Conservation (phyloP, 2,888 invertebrate genomes). For the Drosophila rubida region DNA sequence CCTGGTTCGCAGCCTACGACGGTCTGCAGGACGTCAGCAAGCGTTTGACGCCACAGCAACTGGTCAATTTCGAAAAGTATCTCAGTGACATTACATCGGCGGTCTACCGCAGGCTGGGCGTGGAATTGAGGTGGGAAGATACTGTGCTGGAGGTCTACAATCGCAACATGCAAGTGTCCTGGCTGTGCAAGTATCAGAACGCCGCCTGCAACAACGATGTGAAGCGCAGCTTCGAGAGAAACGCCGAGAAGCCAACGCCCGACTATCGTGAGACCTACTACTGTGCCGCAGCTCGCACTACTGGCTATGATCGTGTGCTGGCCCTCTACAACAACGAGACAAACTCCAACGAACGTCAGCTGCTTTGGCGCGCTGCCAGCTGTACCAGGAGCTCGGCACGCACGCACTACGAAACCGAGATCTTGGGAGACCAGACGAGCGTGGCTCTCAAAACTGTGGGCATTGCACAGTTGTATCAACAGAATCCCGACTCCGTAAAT, state of each 20-base stretch:
- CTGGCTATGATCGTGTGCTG: constrained; percentile 25
- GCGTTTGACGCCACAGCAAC: constrained; percentile 63
- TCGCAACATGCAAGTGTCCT: constrained; percentile 87
- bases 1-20: constrained; percentile 89
- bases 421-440: constrained; percentile 72
- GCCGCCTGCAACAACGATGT: constrained; percentile 86
- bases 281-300: constrained; percentile 53
- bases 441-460: constrained; percentile 58
- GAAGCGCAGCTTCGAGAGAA: constrained; percentile 67
- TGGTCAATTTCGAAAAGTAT: constrained; percentile 79
- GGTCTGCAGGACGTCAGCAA: constrained; percentile 51
- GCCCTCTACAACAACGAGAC: constrained; percentile 86
- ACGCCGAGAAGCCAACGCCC: constrained; percentile 32
- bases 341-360: constrained; percentile 88
- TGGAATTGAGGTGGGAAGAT: constrained; percentile 83
- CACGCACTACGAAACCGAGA: constrained; percentile 85
- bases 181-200: constrained; percentile 88
- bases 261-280: constrained; percentile 69
- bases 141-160: constrained; percentile 87
- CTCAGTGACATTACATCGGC: constrained; percentile 85
- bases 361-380: constrained; percentile 88
- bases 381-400: constrained; percentile 87
- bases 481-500: constrained; percentile 84
- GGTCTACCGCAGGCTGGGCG: constrained; percentile 86
- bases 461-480: constrained; percentile 85